Percentiles rank a stretch among this genome's conserved stretches.
Conservation (phyloP, 37 sponge, comb jelly and placozoan species). For the Hormiphora californensis region DNA sequence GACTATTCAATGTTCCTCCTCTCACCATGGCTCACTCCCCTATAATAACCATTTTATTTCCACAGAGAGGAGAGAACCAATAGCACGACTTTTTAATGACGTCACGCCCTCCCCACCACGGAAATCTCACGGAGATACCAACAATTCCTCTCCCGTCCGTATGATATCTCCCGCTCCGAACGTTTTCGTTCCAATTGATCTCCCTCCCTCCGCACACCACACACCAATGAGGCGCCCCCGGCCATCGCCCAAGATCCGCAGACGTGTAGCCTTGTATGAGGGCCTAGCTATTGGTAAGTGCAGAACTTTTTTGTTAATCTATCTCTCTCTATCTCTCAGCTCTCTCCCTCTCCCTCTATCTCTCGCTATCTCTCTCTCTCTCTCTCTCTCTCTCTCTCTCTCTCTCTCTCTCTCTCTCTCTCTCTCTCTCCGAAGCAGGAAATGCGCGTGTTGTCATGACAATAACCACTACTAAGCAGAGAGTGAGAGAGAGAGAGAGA, state of each 20-base stretch:
- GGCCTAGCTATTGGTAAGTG: not conserved
- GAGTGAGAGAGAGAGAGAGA: too few relatives aligned
- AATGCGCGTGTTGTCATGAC: too few relatives aligned
- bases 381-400: too few relatives aligned
- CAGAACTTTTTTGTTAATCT: not conserved
- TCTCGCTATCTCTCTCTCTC: not conserved
- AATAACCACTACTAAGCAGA: too few relatives aligned
- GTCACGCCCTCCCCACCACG: not conserved
- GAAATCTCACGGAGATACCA: too few relatives aligned
- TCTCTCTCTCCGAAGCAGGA: too few relatives aligned
- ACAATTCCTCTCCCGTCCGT: conserved; percentile 1
- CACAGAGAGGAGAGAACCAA: conserved; percentile 6
- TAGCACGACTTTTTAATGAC: conserved; percentile 40
- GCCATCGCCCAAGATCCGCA: conserved; percentile 1
- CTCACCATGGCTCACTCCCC: too few relatives aligned
- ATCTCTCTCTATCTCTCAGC: not conserved
- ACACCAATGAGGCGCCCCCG: too few relatives aligned
- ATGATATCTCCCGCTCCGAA: conserved; percentile 19
- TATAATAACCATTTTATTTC: too few relatives aligned
- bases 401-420: too few relatives aligned
- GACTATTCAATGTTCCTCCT: too few relatives aligned
- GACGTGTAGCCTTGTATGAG: conserved; percentile 32
- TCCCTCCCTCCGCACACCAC: not conserved
- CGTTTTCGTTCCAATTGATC: conserved; percentile 11
- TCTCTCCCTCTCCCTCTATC: not conserved